A percentile compares a stretch with the other conserved stretches of the same genome.
Conservation (phyloP, 2,888 invertebrate genomes). For the Stenoptilia bipunctidactyla region DNA sequence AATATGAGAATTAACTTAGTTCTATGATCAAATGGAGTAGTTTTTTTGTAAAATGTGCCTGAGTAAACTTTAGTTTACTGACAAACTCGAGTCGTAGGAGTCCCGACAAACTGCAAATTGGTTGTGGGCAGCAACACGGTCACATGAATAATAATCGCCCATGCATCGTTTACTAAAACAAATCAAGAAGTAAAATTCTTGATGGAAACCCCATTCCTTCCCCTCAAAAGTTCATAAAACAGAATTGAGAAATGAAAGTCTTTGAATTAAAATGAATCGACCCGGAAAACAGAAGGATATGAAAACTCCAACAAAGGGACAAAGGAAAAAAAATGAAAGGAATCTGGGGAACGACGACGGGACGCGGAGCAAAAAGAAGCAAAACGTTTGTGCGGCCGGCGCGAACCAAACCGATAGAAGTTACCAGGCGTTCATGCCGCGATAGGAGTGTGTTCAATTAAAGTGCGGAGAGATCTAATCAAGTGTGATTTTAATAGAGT, state of each 20-base stretch:
- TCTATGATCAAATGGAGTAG: no score
- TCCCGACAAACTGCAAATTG: slow-evolving; percentile 51
- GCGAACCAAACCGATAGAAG: slow-evolving; percentile 19
- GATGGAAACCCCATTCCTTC: slow-evolving; percentile 7
- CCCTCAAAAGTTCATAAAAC: slow-evolving; percentile 17
- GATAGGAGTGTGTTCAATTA: slow-evolving; percentile 46
- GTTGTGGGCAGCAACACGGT: slow-evolving; percentile 50
- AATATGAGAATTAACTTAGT: no score
- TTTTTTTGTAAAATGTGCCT: no score
- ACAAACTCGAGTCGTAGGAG: no score
- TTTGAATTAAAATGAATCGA: slow-evolving; percentile 60
- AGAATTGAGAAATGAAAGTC: slow-evolving; percentile 25
- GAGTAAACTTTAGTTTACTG: no score
- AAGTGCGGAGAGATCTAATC: slow-evolving; percentile 52
- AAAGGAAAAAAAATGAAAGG: slow-evolving; percentile 45
- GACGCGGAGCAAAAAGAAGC: slow-evolving; percentile 32
- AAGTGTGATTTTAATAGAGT: slow-evolving; percentile 59
- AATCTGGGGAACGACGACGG: slow-evolving; percentile 35
- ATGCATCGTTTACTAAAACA: neutral
- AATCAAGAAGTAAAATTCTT: neutral
- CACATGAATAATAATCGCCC: slow-evolving; percentile 32
- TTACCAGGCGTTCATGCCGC: slow-evolving; percentile 51
- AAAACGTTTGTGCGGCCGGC: slow-evolving; percentile 28
- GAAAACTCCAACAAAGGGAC: slow-evolving; percentile 52
- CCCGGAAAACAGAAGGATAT: slow-evolving; percentile 57